phyloP scores from a whole-genome alignment of 2,888 invertebrate species.

The Erebia palarica region DNA sequence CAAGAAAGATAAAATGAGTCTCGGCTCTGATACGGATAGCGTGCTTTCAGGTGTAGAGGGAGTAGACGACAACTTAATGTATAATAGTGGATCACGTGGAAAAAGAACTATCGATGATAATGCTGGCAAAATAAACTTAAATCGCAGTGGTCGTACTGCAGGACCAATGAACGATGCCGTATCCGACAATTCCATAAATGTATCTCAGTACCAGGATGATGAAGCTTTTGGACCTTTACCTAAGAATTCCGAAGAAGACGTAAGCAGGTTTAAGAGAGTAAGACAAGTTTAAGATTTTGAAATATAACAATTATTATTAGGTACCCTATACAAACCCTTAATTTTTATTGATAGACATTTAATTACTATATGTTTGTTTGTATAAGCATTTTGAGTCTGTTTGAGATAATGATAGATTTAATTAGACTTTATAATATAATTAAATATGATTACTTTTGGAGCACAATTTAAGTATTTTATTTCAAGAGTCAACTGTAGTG shows the following conservation, averaged over 20 bases:
- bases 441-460: constrained; percentile 15
- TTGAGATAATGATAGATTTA: constrained; percentile 22
- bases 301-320: neutral
- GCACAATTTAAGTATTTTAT: neutral
- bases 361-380: constrained; percentile 10
- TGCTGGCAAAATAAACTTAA: constrained; percentile 10
- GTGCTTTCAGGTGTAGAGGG: constrained; percentile 68
- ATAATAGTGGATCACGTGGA: constrained; percentile 54
- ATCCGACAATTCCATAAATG: constrained; percentile 50
- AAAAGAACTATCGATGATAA: constrained; percentile 49
- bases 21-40: constrained; percentile 70
- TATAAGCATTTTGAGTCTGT: constrained; percentile 24
- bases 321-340: neutral
- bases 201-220: constrained; percentile 59
- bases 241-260: constrained; percentile 59
- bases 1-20: constrained; percentile 50
- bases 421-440: constrained; percentile 20
- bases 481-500: neutral
- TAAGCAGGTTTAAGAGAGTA: constrained; percentile 69
- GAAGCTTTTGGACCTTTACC: constrained; percentile 65
- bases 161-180: constrained; percentile 39
- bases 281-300: constrained; percentile 57
- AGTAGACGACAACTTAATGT: constrained; percentile 71
- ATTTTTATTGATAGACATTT: neutral
- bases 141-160: constrained; percentile 29